phyloP scores from a whole-genome alignment of 2,113 vertebrate species.

The Erythrocercus mccallii region DNA sequence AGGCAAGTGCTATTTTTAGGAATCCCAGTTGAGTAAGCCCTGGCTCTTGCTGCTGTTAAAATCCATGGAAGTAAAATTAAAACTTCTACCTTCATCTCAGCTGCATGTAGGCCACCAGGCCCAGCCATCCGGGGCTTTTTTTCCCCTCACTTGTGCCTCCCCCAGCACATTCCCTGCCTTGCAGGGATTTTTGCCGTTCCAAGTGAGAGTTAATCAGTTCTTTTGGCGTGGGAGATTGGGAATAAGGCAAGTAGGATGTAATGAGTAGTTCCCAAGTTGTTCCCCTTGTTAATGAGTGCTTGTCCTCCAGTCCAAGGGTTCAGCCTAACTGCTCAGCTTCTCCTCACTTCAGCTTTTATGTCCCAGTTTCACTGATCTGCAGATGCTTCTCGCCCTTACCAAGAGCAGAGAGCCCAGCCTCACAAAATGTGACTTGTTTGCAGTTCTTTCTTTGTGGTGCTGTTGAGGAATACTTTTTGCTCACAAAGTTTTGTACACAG shows the following conservation, averaged over 20 bases:
- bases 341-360: background rate
- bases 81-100: conserved; percentile 24
- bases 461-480: background rate
- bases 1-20: conserved; percentile 70
- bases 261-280: background rate
- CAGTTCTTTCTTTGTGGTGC: background rate
- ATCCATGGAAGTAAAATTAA: conserved; percentile 58
- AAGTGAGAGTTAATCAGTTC: conserved; percentile 30
- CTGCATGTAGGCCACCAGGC: conserved; percentile 16
- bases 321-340: background rate
- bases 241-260: conserved; percentile 8
- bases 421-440: background rate
- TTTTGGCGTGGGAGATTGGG: background rate
- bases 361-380: background rate
- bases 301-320: background rate
- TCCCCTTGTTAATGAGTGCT: background rate
- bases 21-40: conserved; percentile 53
- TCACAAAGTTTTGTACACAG: background rate
- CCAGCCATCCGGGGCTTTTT: background rate
- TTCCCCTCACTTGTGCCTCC: background rate
- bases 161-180: background rate
- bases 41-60: conserved; percentile 54
- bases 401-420: background rate
- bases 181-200: background rate
- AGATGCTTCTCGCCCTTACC: background rate